Evolutionary conservation across 2,888 invertebrate species (phyloP).

Genomic region (Epistrophe eligans): DNA sequence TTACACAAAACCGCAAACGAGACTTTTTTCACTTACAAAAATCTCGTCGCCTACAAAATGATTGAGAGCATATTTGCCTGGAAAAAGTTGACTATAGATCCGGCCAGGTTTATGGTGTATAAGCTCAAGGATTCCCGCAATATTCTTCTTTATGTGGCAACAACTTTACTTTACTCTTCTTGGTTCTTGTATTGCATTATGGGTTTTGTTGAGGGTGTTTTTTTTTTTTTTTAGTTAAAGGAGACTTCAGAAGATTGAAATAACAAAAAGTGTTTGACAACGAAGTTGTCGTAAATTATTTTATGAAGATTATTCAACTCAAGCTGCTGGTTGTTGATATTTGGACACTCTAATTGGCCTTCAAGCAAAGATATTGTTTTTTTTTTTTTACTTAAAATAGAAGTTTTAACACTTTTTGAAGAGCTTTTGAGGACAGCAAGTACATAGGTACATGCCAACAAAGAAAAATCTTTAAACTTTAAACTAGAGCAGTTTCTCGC

Average conservation of each 20-base stretch:
- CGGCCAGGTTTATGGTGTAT: neutral
- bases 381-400: neutral
- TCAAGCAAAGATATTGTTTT: neutral
- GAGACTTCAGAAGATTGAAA: slow-evolving; percentile 34
- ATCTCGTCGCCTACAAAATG: too few relatives aligned
- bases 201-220: neutral
- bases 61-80: too few relatives aligned
- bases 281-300: slow-evolving; percentile 20
- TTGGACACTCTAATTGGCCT: slow-evolving; percentile 5
- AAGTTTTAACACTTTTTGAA: neutral
- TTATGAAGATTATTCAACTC: neutral
- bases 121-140: slow-evolving; percentile 10
- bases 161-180: slow-evolving; percentile 12
- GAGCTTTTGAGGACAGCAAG: neutral
- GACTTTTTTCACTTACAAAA: too few relatives aligned
- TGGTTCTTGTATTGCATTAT: neutral
- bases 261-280: slow-evolving; percentile 46
- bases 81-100: too few relatives aligned
- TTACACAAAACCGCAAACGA: too few relatives aligned
- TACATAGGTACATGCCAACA: too few relatives aligned
- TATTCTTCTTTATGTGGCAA: slow-evolving; percentile 12
- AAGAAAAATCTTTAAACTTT: too few relatives aligned
- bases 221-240: slow-evolving; percentile 9
- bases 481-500: too few relatives aligned
- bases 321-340: neutral